Evolutionary conservation across 2,797 vertebrate genomes (phyloP).

Genomic region (Danio choprae): DNA sequence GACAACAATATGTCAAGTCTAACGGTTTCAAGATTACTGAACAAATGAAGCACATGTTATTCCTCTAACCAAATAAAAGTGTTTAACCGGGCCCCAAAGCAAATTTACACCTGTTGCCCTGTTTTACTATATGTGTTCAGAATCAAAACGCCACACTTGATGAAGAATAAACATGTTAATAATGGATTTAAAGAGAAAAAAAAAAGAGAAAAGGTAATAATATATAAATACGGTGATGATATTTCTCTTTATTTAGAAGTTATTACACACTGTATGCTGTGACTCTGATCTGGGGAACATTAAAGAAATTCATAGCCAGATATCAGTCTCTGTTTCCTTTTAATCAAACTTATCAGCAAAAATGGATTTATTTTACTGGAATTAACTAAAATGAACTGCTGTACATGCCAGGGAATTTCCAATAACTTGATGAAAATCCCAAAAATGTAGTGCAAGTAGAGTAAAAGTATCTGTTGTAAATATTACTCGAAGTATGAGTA

Average conservation of each 20-base stretch:
- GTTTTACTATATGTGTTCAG: constrained; percentile 77
- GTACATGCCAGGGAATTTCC: too few relatives aligned
- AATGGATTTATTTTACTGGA: not conserved
- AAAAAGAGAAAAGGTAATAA: constrained; percentile 66
- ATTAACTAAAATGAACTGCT: too few relatives aligned
- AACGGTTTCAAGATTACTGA: constrained; percentile 19
- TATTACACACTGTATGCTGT: constrained; percentile 87
- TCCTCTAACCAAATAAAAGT: not conserved
- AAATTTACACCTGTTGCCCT: constrained; percentile 80
- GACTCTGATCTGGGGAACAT: constrained; percentile 85
- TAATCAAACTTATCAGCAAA: not conserved
- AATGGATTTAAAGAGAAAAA: constrained; percentile 67
- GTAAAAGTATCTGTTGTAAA: too few relatives aligned
- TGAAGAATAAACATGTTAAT: constrained; percentile 74
- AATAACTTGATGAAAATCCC: too few relatives aligned
- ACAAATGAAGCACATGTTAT: constrained; percentile 55
- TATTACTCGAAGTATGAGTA: too few relatives aligned
- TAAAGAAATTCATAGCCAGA: constrained; percentile 84
- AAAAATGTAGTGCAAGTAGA: too few relatives aligned
- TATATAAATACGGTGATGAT: constrained; percentile 83
- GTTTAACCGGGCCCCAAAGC: constrained; percentile 54
- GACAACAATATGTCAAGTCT: constrained; percentile 7
- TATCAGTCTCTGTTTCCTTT: constrained; percentile 36
- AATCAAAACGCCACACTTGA: constrained; percentile 75
- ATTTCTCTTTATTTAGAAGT: constrained; percentile 86